These are phyloP conservation scores for Premnoplex brunnescens DNA, from an alignment of 2,797 vertebrate genomes.

Conservation along the genomic window DNA sequence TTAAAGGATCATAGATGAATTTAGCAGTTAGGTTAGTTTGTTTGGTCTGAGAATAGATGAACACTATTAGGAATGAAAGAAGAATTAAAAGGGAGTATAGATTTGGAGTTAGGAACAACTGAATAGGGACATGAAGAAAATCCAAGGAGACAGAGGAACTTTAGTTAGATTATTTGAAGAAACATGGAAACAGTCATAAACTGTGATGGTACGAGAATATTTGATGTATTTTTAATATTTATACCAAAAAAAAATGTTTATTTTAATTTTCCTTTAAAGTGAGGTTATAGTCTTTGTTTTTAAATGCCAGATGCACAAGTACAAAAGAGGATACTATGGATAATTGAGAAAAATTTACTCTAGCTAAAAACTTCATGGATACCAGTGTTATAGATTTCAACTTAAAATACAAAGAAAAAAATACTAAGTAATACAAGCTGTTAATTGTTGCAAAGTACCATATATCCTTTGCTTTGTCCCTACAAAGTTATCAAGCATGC, in stretches of 20 bases:
- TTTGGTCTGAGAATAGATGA: neutral
- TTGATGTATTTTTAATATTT: neutral
- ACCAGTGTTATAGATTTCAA: neutral
- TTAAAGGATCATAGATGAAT: neutral
- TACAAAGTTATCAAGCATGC: neutral
- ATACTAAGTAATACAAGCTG: neutral
- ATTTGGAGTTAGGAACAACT: neutral
- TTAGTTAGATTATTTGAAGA: neutral
- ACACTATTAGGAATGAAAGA: neutral
- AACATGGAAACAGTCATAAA: neutral
- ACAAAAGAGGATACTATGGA: neutral
- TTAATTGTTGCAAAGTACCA: neutral
- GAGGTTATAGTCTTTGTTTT: neutral
- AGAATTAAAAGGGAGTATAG: neutral
- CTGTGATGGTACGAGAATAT: neutral
- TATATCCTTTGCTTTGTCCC: neutral
- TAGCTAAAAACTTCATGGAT: neutral
- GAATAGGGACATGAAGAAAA: neutral
- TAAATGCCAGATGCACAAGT: neutral
- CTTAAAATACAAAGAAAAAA: neutral
- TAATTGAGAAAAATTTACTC: neutral
- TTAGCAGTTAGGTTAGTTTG: neutral
- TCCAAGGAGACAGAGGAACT: neutral
- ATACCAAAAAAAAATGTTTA: neutral
- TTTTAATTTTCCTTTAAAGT: neutral